Percentiles rank a stretch among this genome's conserved stretches.
phyloP scores from a whole-genome alignment of 64 coral and sea anemone genomes.

The Montipora cactus region DNA sequence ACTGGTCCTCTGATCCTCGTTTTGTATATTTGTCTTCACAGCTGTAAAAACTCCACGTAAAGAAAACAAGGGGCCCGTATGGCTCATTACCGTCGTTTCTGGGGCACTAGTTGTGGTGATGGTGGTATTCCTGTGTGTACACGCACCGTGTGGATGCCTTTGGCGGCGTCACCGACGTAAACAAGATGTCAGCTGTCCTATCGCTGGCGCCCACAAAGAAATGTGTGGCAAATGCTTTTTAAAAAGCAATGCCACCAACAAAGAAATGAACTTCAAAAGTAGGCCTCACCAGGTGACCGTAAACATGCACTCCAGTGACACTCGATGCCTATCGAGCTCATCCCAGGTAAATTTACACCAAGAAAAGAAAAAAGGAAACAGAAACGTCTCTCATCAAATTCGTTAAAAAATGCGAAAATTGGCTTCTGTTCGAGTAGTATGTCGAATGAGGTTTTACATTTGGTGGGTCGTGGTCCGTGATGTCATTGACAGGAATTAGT shows the following conservation, averaged over 20 bases:
- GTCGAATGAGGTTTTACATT: too few relatives aligned
- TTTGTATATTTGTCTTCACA: neutral
- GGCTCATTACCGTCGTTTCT: neutral
- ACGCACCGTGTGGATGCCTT: conserved; percentile 15
- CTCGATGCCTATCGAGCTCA: neutral
- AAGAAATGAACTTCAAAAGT: neutral
- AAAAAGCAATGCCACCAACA: neutral
- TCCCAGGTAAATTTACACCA: neutral
- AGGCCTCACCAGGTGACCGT: neutral
- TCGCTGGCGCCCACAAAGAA: neutral
- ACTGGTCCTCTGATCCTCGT: neutral
- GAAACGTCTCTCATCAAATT: too few relatives aligned
- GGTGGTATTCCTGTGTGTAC: conserved; percentile 12
- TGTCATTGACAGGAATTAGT: too few relatives aligned
- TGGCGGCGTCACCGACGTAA: conserved; percentile 21
- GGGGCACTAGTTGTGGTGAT: neutral
- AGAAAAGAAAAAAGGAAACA: too few relatives aligned
- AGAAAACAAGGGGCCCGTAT: neutral
- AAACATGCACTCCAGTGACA: conserved; percentile 15
- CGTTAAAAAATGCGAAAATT: too few relatives aligned
- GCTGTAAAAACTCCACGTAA: neutral
- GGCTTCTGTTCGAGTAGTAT: too few relatives aligned
- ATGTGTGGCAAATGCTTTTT: conserved; percentile 23
- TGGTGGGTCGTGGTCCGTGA: too few relatives aligned
- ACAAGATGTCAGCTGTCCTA: conserved; percentile 9